A percentile compares a stretch with the other conserved stretches of the same genome.
These are phyloP conservation scores for Amphipyra berbera DNA, from an alignment of 2,888 invertebrate species.

Conservation along the genomic window DNA sequence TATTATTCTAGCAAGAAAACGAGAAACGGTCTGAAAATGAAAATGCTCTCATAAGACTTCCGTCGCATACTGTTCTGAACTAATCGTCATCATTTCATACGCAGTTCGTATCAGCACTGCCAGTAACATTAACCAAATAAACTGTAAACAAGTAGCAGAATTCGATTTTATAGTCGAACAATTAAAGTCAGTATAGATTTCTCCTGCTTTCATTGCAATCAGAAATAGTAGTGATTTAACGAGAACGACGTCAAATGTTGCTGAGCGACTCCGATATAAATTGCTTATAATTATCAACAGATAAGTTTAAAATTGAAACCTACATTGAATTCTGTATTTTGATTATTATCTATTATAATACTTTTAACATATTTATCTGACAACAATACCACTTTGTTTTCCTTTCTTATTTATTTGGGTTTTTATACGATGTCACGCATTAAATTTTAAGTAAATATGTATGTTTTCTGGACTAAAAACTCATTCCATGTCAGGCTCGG, in stretches of 20 bases:
- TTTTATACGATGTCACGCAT: background rate
- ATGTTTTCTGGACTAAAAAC: constrained; percentile 8
- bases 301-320: constrained; percentile 17
- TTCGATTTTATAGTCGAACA: constrained; percentile 50
- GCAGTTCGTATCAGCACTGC: constrained; percentile 41
- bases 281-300: constrained; percentile 23
- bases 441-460: constrained; percentile 3
- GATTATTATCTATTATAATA: constrained; percentile 11
- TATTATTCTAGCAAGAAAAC: background rate
- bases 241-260: constrained; percentile 31
- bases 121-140: constrained; percentile 45
- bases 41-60: constrained; percentile 5
- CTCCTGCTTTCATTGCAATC: constrained; percentile 41
- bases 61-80: constrained; percentile 8
- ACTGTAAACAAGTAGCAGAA: constrained; percentile 44
- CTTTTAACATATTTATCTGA: constrained; percentile 4
- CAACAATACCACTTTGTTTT: constrained; percentile 9
- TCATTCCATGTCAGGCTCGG: background rate
- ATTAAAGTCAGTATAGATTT: constrained; percentile 53
- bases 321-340: constrained; percentile 17
- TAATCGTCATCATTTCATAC: constrained; percentile 23
- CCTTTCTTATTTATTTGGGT: constrained; percentile 9
- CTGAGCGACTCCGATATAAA: constrained; percentile 18
- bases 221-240: constrained; percentile 44
- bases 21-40: background rate